Evolutionary conservation across 2,113 vertebrate species (phyloP).

Genomic region (Solea solea): DNA sequence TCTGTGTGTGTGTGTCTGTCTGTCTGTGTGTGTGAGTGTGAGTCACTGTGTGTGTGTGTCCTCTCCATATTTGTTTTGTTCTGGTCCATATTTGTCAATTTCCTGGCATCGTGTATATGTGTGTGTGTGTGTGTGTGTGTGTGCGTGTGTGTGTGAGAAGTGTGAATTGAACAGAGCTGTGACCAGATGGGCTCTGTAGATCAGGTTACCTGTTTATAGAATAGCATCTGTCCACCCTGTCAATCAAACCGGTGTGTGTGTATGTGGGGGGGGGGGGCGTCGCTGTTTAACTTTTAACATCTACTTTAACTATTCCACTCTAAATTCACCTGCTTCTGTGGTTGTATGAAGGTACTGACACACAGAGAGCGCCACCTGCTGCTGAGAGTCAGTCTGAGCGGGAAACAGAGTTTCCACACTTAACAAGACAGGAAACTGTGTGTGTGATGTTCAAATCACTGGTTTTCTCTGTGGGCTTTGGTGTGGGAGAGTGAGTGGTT

Average conservation of each 20-base stretch:
- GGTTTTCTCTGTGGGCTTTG: no score
- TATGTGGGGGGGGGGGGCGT: neutral
- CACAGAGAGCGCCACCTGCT: no score
- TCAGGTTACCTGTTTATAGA: constrained; percentile 98
- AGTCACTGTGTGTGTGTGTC: constrained; percentile 58
- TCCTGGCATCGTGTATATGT: constrained; percentile 25
- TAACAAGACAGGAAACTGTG: no score
- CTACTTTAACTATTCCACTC: no score
- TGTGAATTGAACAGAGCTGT: constrained; percentile 97
- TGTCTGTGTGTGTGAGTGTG: constrained; percentile 38
- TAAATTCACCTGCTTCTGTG: no score
- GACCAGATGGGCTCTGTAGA: constrained; percentile 99
- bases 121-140: constrained; percentile 62
- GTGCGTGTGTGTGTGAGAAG: constrained; percentile 87
- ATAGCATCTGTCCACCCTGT: constrained; percentile 97
- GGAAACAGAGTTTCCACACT: no score
- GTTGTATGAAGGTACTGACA: no score
- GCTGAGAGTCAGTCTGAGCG: no score
- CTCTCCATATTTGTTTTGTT: constrained; percentile 66
- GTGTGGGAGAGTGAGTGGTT: no score
- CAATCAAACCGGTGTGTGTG: constrained; percentile 85
- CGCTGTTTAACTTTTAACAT: no score
- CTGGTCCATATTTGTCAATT: constrained; percentile 48
- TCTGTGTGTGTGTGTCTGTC: constrained; percentile 49
- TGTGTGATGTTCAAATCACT: no score